Conservation (phyloP, 2,113 vertebrate species). For the Aegotheles bennettii region DNA sequence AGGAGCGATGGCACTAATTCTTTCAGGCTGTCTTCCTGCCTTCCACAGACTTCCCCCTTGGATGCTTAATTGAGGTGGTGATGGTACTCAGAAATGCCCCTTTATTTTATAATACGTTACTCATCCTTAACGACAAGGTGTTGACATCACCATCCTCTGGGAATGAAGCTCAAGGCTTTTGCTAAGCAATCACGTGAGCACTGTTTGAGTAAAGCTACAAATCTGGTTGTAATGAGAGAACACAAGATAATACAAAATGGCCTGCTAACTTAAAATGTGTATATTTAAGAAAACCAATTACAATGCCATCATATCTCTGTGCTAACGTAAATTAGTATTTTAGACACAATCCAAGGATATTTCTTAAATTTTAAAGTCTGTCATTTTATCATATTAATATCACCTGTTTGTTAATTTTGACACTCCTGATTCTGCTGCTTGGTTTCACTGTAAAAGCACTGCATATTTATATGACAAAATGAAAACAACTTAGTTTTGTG, state of each 20-base stretch:
- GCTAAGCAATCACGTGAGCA: neutral
- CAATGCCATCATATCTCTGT: neutral
- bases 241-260: neutral
- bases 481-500: neutral
- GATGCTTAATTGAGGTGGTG: neutral
- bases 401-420: constrained; percentile 38
- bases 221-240: neutral
- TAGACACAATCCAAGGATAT: constrained; percentile 3
- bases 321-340: neutral
- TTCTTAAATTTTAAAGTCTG: constrained; percentile 49
- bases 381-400: constrained; percentile 45
- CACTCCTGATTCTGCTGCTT: constrained; percentile 5
- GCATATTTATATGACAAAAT: neutral
- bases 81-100: neutral
- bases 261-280: neutral
- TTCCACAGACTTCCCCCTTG: rapidly evolving
- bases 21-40: neutral
- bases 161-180: neutral
- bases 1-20: neutral
- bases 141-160: neutral
- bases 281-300: neutral
- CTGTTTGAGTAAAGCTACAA: neutral
- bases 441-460: constrained; percentile 11
- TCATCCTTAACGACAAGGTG: neutral
- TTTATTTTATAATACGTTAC: neutral